phyloP scores from a whole-genome alignment of 1,140 invertebrate species.

The Papilio xuthus region DNA sequence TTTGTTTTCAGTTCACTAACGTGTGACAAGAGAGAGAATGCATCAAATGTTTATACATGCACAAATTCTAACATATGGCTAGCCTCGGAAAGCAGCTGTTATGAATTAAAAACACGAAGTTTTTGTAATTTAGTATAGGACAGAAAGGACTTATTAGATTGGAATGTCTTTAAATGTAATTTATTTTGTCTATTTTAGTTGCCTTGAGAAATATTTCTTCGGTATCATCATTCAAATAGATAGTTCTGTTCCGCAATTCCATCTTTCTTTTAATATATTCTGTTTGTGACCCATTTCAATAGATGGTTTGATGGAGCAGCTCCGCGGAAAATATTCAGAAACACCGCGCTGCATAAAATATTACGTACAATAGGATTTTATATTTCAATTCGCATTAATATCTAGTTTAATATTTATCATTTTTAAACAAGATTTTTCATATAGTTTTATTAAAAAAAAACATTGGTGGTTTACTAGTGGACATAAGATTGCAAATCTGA shows the following conservation, averaged over 20 bases:
- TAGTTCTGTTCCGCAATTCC: neutral
- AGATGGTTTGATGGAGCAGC: neutral
- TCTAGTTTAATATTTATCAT: neutral
- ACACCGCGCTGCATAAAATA: constrained; percentile 5
- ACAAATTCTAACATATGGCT: neutral
- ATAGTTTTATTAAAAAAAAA: neutral
- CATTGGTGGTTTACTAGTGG: neutral
- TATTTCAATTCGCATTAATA: neutral
- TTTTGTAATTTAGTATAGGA: neutral
- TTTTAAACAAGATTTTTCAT: neutral
- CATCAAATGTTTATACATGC: constrained; percentile 2
- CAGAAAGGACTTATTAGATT: neutral
- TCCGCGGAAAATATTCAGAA: neutral
- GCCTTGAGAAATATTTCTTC: neutral
- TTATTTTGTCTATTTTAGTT: neutral
- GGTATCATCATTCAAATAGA: neutral
- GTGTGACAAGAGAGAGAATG: constrained; percentile 7
- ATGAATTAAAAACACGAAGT: neutral
- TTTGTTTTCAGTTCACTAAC: neutral
- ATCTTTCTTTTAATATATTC: constrained; percentile 1
- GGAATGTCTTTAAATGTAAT: neutral
- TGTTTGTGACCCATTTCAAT: constrained; percentile 16
- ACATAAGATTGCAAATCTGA: too few relatives aligned
- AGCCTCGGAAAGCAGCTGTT: neutral
- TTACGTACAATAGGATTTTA: neutral